These are phyloP conservation scores for Bilobella aurantiaca DNA, from an alignment of 1,140 invertebrate genomes.

Conservation along the genomic window DNA sequence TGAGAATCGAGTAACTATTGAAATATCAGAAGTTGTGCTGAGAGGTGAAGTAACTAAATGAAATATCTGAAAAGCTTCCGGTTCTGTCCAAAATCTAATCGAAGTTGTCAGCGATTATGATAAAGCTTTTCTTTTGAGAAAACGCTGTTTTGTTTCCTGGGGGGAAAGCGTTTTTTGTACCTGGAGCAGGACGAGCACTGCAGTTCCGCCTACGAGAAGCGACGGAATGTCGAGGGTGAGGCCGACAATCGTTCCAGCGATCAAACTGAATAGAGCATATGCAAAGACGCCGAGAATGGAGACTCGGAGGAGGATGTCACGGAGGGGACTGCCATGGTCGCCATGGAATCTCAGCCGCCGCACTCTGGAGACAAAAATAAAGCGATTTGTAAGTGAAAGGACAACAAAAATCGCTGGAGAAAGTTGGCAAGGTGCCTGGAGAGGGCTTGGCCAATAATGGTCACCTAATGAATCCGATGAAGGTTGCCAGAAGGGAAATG, in stretches of 20 bases:
- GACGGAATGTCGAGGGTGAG: conserved; percentile 74
- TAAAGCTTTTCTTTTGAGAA: too few species aligned
- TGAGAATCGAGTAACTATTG: neutral
- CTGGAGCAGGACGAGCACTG: conserved; percentile 71
- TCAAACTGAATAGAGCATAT: conserved; percentile 84
- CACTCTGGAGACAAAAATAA: conserved; percentile 49
- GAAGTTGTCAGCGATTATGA: too few species aligned
- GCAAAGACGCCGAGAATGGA: conserved; percentile 84
- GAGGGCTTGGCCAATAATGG: too few species aligned
- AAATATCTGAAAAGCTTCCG: conserved; percentile 13
- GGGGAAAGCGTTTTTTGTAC: conserved; percentile 41
- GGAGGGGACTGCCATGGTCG: conserved; percentile 68
- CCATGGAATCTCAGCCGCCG: conserved; percentile 76
- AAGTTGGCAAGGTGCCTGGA: too few species aligned
- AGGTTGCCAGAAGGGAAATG: conserved; percentile 74
- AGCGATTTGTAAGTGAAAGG: too few species aligned
- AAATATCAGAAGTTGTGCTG: neutral
- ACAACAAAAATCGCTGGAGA: too few species aligned
- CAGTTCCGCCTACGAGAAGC: conserved; percentile 78
- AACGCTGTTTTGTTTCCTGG: too few species aligned
- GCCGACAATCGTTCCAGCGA: conserved; percentile 66
- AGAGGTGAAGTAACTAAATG: neutral
- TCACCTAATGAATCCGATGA: conserved; percentile 75
- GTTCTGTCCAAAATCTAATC: too few species aligned
- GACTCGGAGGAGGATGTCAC: conserved; percentile 78